phyloP scores from a whole-genome alignment of 1,140 invertebrate species.

The Pseudomyrmex concolor region DNA sequence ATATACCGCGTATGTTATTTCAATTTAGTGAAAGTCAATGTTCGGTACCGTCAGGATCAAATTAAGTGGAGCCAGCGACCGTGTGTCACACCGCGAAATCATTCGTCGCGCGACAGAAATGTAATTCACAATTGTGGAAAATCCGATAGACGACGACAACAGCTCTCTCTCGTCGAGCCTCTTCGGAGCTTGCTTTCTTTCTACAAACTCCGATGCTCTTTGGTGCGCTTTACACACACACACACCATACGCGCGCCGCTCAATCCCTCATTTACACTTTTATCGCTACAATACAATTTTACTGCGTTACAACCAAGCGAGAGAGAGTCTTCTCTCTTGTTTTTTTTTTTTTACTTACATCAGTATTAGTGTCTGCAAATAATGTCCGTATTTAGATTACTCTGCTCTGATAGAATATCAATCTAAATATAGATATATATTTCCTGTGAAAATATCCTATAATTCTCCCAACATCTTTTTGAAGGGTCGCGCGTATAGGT shows the following conservation, averaged over 20 bases:
- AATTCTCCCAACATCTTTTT: no score
- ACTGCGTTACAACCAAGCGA: not conserved
- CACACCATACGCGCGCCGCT: conserved; percentile 14
- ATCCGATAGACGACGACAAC: conserved; percentile 1
- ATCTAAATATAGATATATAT: no score
- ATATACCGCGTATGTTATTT: not conserved
- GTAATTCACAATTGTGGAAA: conserved; percentile 45
- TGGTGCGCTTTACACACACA: not conserved
- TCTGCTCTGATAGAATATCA: no score
- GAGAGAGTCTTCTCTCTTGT: not conserved
- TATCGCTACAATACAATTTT: not conserved
- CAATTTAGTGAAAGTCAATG: conserved; percentile 32
- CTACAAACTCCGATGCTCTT: not conserved
- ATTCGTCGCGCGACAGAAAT: conserved; percentile 42
- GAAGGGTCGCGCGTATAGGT: not conserved
- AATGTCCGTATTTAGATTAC: no score
- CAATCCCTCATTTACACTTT: not conserved
- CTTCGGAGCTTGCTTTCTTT: not conserved
- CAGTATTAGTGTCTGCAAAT: no score
- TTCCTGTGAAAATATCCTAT: no score
- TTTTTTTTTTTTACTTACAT: not conserved
- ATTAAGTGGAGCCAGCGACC: conserved; percentile 26
- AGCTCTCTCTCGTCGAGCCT: not conserved
- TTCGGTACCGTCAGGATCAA: conserved; percentile 33
- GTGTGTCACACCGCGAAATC: conserved; percentile 1